A percentile compares a stretch with the other conserved stretches of the same genome.
These are phyloP conservation scores for Scaptomyza parva DNA, from an alignment of 2,888 invertebrate species.

Conservation along the genomic window DNA sequence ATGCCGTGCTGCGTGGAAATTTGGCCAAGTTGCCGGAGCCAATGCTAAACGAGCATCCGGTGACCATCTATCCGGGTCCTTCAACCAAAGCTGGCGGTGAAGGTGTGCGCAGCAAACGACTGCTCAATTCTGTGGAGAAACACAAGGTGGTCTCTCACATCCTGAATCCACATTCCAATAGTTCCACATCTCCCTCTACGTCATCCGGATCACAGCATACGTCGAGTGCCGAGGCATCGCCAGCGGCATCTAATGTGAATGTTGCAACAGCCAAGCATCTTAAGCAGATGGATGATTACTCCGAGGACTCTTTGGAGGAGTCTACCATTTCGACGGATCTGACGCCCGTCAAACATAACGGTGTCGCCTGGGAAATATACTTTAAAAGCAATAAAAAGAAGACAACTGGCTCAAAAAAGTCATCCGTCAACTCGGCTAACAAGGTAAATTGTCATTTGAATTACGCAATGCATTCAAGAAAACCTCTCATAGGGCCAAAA, in stretches of 20 bases:
- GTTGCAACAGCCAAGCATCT: conserved; percentile 74
- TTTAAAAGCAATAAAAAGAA: conserved; percentile 86
- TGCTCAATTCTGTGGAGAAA: conserved; percentile 88
- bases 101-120: conserved; percentile 66
- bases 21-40: conserved; percentile 84
- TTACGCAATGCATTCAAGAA: not conserved
- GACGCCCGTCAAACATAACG: conserved; percentile 90
- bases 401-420: conserved; percentile 45
- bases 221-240: conserved; percentile 73
- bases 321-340: conserved; percentile 85
- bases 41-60: conserved; percentile 87
- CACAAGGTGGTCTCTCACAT: conserved; percentile 92
- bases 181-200: conserved; percentile 71
- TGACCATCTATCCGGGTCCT: conserved; percentile 88
- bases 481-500: too few species aligned
- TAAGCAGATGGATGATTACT: conserved; percentile 88
- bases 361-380: conserved; percentile 95
- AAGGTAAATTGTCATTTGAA: conserved; percentile 40
- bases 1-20: conserved; percentile 84
- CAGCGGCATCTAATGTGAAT: conserved; percentile 68
- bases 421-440: conserved; percentile 32
- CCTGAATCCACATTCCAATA: conserved; percentile 77
- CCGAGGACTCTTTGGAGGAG: conserved; percentile 93
- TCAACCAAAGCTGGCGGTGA: conserved; percentile 57
- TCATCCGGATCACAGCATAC: conserved; percentile 69